Evolutionary conservation across 2,113 vertebrate species (phyloP).

Genomic region (Cyprinodon tularosa): DNA sequence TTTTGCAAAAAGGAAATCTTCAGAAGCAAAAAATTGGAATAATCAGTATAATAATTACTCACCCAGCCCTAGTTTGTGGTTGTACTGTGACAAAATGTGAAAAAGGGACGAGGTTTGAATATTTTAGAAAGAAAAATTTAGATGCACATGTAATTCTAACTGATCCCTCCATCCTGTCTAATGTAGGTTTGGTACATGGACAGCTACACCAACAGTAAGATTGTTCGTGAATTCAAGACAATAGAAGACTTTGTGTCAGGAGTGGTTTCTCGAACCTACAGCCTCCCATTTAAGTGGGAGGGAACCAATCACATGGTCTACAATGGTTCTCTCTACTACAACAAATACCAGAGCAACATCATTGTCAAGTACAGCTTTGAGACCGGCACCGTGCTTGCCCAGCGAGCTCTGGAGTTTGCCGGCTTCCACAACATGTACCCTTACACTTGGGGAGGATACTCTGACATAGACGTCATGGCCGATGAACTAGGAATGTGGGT

Average conservation of each 20-base stretch:
- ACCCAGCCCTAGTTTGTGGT: neutral
- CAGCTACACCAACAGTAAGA: conserved; percentile 96
- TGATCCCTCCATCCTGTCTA: conserved; percentile 2
- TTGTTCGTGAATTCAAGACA: conserved; percentile 96
- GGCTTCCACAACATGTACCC: conserved; percentile 98
- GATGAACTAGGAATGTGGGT: conserved; percentile 97
- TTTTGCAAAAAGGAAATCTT: too few relatives aligned
- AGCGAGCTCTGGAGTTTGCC: conserved; percentile 93
- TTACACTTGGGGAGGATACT: conserved; percentile 97
- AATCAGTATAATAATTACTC: too few relatives aligned
- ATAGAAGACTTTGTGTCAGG: conserved; percentile 91
- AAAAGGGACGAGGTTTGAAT: neutral
- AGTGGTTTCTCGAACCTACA: conserved; percentile 94
- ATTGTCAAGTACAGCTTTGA: conserved; percentile 98
- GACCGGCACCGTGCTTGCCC: conserved; percentile 88
- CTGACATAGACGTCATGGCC: conserved; percentile 97
- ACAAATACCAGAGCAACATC: conserved; percentile 99
- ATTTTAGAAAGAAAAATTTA: neutral
- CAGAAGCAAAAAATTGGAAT: too few relatives aligned
- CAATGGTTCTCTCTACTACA: conserved; percentile 97
- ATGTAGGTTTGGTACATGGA: conserved; percentile 98
- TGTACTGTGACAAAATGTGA: neutral
- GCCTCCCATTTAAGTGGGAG: conserved; percentile 97
- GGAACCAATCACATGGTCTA: conserved; percentile 98
- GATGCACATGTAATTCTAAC: neutral